These are phyloP conservation scores for Malurus cyaneus DNA, from an alignment of 2,113 vertebrate genomes.

Conservation along the genomic window DNA sequence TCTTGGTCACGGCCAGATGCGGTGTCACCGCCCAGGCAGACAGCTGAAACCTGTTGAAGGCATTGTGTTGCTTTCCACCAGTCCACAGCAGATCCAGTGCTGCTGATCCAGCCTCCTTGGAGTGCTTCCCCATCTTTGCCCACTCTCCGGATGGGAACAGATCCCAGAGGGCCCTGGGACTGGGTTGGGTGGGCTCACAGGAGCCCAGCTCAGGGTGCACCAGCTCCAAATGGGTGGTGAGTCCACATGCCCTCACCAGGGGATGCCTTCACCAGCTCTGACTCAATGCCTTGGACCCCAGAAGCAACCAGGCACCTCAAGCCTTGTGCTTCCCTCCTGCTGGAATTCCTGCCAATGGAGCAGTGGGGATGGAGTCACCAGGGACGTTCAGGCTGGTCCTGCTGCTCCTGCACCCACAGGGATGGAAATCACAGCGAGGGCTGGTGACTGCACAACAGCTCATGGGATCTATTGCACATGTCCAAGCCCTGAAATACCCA, in stretches of 20 bases:
- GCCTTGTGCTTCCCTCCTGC: neutral
- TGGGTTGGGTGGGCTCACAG: neutral
- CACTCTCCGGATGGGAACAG: fast-evolving
- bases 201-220: neutral
- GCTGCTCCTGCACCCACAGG: fast-evolving
- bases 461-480: neutral
- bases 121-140: fast-evolving
- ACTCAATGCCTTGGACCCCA: neutral
- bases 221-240: fast-evolving
- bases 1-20: neutral
- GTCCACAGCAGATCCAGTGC: neutral
- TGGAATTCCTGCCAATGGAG: neutral
- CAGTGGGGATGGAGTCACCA: neutral
- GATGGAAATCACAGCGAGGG: neutral
- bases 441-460: fast-evolving
- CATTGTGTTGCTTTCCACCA: neutral
- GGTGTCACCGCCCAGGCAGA: neutral
- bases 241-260: neutral
- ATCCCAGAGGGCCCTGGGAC: neutral
- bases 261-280: neutral
- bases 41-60: neutral
- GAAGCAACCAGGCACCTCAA: neutral
- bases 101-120: neutral
- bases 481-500: neutral
- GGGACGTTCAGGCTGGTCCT: neutral